phyloP scores from a whole-genome alignment of 2,113 vertebrate species.

The Megalops atlanticus region DNA sequence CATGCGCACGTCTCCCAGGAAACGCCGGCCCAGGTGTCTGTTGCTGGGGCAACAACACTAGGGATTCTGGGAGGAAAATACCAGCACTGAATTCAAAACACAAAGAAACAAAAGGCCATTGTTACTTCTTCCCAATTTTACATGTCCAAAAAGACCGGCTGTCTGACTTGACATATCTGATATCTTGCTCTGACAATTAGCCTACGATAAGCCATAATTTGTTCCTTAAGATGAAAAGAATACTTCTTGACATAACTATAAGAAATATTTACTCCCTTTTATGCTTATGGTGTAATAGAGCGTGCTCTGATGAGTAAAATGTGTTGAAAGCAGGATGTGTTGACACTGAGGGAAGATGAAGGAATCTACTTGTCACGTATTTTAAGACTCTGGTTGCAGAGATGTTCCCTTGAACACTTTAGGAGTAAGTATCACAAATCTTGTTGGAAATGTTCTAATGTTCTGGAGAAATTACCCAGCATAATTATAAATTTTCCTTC shows the following conservation, averaged over 20 bases:
- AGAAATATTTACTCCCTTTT: too few relatives aligned
- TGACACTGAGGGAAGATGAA: too few relatives aligned
- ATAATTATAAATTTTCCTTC: not conserved
- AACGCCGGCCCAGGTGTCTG: constrained; percentile 35
- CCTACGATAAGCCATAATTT: not conserved
- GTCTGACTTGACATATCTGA: not conserved
- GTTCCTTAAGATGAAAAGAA: not conserved
- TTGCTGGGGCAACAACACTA: constrained; percentile 37
- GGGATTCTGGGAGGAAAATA: constrained; percentile 25
- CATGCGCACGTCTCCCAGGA: constrained; percentile 27
- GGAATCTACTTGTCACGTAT: too few relatives aligned
- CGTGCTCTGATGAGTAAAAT: too few relatives aligned
- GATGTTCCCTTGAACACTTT: not conserved
- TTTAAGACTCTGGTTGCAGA: too few relatives aligned
- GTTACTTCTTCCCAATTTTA: too few relatives aligned
- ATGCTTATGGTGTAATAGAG: too few relatives aligned
- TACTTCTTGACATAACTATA: too few relatives aligned
- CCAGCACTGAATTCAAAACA: constrained; percentile 6
- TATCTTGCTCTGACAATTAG: not conserved
- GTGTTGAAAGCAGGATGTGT: too few relatives aligned
- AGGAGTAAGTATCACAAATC: not conserved
- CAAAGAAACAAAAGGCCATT: constrained; percentile 19
- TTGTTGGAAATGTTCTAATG: not conserved
- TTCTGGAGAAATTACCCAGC: not conserved
- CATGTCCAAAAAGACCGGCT: too few relatives aligned